These are phyloP conservation scores for Nymphalis io DNA, from an alignment of 1,140 invertebrate species.

Conservation along the genomic window DNA sequence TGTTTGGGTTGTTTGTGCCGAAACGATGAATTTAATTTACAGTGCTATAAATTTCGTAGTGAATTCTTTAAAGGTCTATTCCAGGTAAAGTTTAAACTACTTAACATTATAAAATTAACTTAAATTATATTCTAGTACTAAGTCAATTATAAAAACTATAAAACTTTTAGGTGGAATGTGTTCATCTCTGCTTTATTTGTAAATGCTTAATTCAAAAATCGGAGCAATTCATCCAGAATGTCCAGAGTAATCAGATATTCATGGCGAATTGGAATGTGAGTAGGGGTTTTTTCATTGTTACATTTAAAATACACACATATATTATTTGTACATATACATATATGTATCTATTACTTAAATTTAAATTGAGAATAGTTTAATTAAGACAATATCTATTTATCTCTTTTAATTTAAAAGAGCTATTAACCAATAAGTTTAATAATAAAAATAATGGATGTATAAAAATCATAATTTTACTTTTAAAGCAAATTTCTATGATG, in stretches of 20 bases:
- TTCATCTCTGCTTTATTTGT: slow-evolving; percentile 61
- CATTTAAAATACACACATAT: no score
- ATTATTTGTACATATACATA: no score
- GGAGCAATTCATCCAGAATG: slow-evolving; percentile 58
- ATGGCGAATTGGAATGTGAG: slow-evolving; percentile 61
- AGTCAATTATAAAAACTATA: not conserved
- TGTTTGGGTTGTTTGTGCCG: slow-evolving; percentile 48
- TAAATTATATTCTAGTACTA: not conserved
- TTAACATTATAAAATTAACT: slow-evolving; percentile 1
- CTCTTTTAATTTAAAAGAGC: no score
- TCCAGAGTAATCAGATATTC: slow-evolving; percentile 59
- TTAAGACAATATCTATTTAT: no score
- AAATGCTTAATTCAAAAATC: slow-evolving; percentile 50
- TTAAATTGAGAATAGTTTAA: no score
- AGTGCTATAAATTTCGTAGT: slow-evolving; percentile 41
- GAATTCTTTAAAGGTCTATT: slow-evolving; percentile 41
- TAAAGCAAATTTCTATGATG: no score
- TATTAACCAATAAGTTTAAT: no score
- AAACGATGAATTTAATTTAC: slow-evolving; percentile 36
- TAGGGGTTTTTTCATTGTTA: slow-evolving; percentile 8
- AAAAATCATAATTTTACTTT: no score
- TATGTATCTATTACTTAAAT: no score
- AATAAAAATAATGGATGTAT: no score
- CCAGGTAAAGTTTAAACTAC: slow-evolving; percentile 36
- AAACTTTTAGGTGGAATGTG: slow-evolving; percentile 49